These are phyloP conservation scores for Garra rufa DNA, from an alignment of 2,113 vertebrate genomes.

Conservation along the genomic window DNA sequence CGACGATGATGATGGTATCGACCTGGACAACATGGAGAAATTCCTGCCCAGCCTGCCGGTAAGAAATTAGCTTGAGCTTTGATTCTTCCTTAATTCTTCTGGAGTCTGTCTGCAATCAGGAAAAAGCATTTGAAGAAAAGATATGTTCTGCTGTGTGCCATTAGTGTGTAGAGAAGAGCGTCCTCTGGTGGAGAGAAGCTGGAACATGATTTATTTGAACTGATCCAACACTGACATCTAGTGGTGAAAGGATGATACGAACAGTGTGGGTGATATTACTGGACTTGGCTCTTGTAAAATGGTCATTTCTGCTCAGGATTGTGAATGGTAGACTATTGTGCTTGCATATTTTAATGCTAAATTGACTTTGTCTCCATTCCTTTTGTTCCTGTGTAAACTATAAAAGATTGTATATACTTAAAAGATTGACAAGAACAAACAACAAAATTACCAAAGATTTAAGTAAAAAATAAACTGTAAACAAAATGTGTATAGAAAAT, in stretches of 20 bases:
- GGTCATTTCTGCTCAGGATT: too few relatives aligned
- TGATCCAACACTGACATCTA: constrained; percentile 45
- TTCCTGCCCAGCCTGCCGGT: constrained; percentile 91
- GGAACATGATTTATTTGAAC: neutral
- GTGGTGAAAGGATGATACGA: constrained; percentile 22
- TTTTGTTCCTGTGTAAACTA: too few relatives aligned
- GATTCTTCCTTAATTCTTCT: neutral
- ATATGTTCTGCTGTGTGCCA: too few relatives aligned
- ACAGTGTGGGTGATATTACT: neutral
- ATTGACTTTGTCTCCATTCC: too few relatives aligned
- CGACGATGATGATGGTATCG: constrained; percentile 89
- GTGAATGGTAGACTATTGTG: too few relatives aligned
- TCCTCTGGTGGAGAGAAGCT: constrained; percentile 59
- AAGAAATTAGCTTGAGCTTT: constrained; percentile 60
- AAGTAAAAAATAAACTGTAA: too few relatives aligned
- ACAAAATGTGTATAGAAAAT: too few relatives aligned
- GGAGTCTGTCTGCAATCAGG: neutral
- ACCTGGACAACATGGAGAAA: constrained; percentile 93
- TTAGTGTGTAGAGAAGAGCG: neutral
- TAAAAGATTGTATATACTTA: too few relatives aligned
- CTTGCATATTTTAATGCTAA: too few relatives aligned
- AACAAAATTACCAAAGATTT: too few relatives aligned
- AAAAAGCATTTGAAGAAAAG: neutral
- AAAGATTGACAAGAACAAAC: too few relatives aligned
- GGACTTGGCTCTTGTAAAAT: too few relatives aligned